phyloP scores from a whole-genome alignment of 2,888 invertebrate genomes.

The Tetragnatha montana region DNA sequence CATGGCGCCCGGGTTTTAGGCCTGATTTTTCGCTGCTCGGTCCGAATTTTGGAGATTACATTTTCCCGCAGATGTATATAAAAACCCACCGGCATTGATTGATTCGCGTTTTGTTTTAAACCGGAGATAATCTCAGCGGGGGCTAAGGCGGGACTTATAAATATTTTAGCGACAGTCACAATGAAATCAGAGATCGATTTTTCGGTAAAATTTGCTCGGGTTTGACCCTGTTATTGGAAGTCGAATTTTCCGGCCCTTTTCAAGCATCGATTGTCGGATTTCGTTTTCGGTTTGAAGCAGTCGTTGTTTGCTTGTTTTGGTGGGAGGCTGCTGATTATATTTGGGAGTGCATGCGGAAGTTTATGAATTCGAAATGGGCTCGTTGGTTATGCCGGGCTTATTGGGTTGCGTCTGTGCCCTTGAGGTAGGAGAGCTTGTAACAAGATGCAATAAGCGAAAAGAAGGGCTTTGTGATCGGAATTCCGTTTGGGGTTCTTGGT shows the following conservation, averaged over 20 bases:
- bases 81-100: conserved; percentile 26
- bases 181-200: conserved; percentile 66
- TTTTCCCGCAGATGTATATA: not conserved
- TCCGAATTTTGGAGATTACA: conserved; percentile 44
- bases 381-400: conserved; percentile 54
- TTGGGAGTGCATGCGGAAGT: conserved; percentile 49
- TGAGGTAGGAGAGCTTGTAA: conserved; percentile 27
- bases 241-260: conserved; percentile 50
- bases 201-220: conserved; percentile 55
- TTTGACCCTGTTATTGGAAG: conserved; percentile 70
- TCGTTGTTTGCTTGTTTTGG: conserved; percentile 23
- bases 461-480: not conserved
- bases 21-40: conserved; percentile 58
- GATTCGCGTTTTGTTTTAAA: conserved; percentile 36
- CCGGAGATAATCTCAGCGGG: conserved; percentile 55
- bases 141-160: conserved; percentile 47
- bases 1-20: conserved; percentile 42
- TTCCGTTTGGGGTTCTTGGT: not conserved
- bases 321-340: conserved; percentile 49
- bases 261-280: conserved; percentile 53
- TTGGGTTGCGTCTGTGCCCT: conserved; percentile 18
- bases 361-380: conserved; percentile 64
- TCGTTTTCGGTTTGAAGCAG: conserved; percentile 26
- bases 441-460: conserved; percentile 40
- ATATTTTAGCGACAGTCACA: conserved; percentile 59